Base-by-base conservation (phyloP, 92 coral and sea anemone species). In the Phenganax marumi region DNA sequence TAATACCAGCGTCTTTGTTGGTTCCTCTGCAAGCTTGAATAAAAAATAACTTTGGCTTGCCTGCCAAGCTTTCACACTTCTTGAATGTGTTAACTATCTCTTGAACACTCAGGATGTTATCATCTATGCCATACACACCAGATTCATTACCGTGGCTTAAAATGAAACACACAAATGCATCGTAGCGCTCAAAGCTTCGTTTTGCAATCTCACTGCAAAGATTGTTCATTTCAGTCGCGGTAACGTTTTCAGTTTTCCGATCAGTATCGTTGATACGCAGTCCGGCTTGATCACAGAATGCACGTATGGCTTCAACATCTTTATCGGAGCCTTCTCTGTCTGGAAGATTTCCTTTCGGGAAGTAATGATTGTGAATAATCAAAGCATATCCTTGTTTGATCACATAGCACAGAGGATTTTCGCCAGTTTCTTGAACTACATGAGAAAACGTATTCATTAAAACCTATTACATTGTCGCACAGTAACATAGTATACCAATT, bases 21-120 rank as follows among this genome's bases (percentile, higher is more conserved):
- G 80, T n/a, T 3, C 97, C 97, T 21, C 93, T 84, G 69, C 97
- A 93, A 33, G 97, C 97, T 83, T 93, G 97, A 33, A 93, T 82
- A 21, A 93, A 78, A 53, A 93, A 93, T 24, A 93, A 54, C 73
- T 93, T 93, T 0, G 97, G 97, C 72, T 93, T 93, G 25, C 91
- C 96, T 25, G 73, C 91, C 18, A 93, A 84, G 6, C 92, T 56
- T 6, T 90, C 91, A 53, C 97, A 93, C 1, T 52, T 16, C 8
- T 93, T 88, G 77, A 91, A 93, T 65, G 68, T 75, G 0, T 83
- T 80, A 0, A 95, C 92, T 13, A 93, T 83, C n/a, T 91, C 89
- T 50, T 93, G 93, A 8, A 91, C 81, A 17, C 87, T 90, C 8
- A 93, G 64, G 3, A 70, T 74, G 43, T 70, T 23, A 25, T 91